Base-by-base conservation (phyloP, 92 coral and sea anemone species). In the Zoanthus solanderi region DNA sequence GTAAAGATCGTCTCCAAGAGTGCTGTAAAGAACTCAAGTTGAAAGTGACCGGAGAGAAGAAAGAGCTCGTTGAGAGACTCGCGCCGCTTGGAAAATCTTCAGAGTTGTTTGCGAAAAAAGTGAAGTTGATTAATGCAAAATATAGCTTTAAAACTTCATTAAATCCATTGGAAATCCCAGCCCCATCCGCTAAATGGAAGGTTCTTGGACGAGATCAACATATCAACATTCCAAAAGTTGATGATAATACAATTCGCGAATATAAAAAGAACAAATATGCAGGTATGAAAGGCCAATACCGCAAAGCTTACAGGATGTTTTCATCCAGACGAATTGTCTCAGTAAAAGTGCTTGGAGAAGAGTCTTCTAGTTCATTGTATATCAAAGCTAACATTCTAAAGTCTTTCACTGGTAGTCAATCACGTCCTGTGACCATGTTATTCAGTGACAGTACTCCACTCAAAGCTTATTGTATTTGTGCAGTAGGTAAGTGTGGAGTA, bases 401-500 rank as follows among this genome's bases (percentile, higher is more conserved):
- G 34, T 90, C 90, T 15, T 86, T 78, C 52, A 78, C 91, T 72
- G 92, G 92, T 34, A 75, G 71, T 74, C 73, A 86, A 14, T 67
- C 78, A 9, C 23, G 94, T 18, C 92, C 94, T 84, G 92, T 54
- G n/a, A 88, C 90, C 45, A 61, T 88, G 11, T 23, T 88, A 30
- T 88, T 92, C 53, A 52, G 7, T 6, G 46, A 86, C 15, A 89
- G 76, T 72, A 57, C 13, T 17, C 94, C 92, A 28, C 16, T 85
- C 0, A 81, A 89, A 75, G 90, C 78, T 14, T 89, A 86, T 44
- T 89, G 92, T 29, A 47, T 84, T 13, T 92, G 94, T 81, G 88
- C 94, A 50, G 89, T 92, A 16, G 94, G 92, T 6, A 89, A 89
- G 52, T 81, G 94, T 87, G 92, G 94, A 9, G 18, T 89, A 57